phyloP scores from a whole-genome alignment of 1,140 invertebrate genomes.

The Triops longicaudatus region DNA sequence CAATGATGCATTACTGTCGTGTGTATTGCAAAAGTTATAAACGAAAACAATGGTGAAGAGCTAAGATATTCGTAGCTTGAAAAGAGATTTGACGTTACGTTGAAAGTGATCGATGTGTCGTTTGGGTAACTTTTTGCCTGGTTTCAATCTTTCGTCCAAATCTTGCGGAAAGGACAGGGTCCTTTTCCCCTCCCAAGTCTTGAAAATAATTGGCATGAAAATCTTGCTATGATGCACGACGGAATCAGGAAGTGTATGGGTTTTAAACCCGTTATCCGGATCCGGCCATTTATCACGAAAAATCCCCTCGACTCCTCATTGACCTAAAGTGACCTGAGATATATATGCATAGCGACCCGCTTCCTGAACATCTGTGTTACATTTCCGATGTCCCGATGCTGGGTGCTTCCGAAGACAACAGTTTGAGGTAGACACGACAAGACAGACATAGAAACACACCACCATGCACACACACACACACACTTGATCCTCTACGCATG shows the following conservation, averaged over 20 bases:
- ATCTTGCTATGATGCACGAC: slow-evolving; percentile 6
- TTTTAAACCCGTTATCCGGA: not conserved
- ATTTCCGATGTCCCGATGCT: not conserved
- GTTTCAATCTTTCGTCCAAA: not conserved
- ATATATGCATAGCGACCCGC: not conserved
- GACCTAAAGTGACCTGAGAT: slow-evolving; percentile 14
- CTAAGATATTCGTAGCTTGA: not conserved
- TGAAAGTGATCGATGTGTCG: slow-evolving; percentile 1
- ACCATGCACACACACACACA: not conserved
- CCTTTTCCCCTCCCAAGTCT: not conserved
- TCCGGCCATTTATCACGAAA: slow-evolving; percentile 1
- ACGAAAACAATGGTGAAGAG: not conserved
- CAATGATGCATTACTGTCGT: too few relatives aligned
- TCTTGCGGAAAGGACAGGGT: not conserved
- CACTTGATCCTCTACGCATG: slow-evolving; percentile 6
- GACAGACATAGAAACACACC: not conserved
- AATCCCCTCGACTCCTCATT: not conserved
- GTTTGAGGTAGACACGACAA: too few relatives aligned
- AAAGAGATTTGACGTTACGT: not conserved
- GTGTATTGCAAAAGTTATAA: too few relatives aligned
- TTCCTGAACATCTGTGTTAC: slow-evolving; percentile 11
- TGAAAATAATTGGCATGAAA: slow-evolving; percentile 14
- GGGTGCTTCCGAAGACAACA: too few relatives aligned
- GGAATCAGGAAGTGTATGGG: slow-evolving; percentile 1
- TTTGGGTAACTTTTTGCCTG: not conserved